Conservation (phyloP, 2,888 invertebrate species). For the Drosophila prostipennis region DNA sequence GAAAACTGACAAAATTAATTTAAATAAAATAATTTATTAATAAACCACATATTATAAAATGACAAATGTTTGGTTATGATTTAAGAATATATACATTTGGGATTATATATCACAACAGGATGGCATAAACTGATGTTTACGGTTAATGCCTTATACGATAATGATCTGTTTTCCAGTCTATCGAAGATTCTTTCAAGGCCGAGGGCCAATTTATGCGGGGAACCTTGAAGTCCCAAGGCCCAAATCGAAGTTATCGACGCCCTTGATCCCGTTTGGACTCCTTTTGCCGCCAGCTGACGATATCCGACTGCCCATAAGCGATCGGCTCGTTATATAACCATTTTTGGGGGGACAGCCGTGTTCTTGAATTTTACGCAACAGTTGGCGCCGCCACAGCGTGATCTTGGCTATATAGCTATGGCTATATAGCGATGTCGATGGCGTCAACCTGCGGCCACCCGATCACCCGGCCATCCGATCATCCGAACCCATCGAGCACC, state of each 20-base stretch:
- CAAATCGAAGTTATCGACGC: background rate
- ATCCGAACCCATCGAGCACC: constrained; percentile 18
- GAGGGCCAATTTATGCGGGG: background rate
- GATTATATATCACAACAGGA: background rate
- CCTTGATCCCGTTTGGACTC: constrained; percentile 28
- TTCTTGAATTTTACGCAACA: constrained; percentile 79
- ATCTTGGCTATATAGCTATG: constrained; percentile 60
- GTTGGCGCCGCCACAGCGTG: constrained; percentile 72
- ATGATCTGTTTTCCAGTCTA: background rate
- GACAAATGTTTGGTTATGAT: constrained; percentile 42
- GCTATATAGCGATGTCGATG: constrained; percentile 47
- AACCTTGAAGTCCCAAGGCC: background rate
- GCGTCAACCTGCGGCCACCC: constrained; percentile 66
- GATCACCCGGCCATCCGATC: constrained; percentile 4
- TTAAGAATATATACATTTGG: too few species aligned
- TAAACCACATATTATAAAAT: constrained; percentile 79
- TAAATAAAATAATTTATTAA: constrained; percentile 78
- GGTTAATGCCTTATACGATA: background rate
- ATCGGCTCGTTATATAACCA: constrained; percentile 30
- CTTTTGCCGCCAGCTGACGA: constrained; percentile 31
- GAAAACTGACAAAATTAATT: constrained; percentile 74
- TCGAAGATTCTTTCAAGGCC: background rate
- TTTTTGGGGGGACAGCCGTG: constrained; percentile 34
- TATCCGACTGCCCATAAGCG: constrained; percentile 22
- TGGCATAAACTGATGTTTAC: constrained; percentile 5